These are phyloP conservation scores for Pycnomerus fuliginosus DNA, from an alignment of 2,888 invertebrate genomes.

Conservation along the genomic window DNA sequence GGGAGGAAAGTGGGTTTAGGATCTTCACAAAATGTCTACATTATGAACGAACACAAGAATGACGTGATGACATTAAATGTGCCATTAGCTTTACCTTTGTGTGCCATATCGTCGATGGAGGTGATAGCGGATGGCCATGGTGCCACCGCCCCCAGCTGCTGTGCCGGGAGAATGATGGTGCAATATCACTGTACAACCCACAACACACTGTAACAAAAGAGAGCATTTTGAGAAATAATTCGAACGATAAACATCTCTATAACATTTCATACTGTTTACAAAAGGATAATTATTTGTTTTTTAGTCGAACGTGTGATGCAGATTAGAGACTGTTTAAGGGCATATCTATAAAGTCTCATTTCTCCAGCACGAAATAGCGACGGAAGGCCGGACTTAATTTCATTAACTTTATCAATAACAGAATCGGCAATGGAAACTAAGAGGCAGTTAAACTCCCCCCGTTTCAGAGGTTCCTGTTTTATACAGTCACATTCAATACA, in stretches of 20 bases:
- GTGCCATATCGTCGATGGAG: constrained; percentile 80
- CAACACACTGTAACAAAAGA: constrained; percentile 25
- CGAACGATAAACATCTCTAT: too few relatives aligned
- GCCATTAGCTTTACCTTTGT: constrained; percentile 72
- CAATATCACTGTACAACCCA: constrained; percentile 22
- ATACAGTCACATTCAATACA: constrained; percentile 21
- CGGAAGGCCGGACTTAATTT: constrained; percentile 38
- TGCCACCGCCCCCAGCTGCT: constrained; percentile 74
- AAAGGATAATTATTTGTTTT: too few relatives aligned
- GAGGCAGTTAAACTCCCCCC: constrained; percentile 36
- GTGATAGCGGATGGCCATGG: constrained; percentile 80
- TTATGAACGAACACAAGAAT: too few relatives aligned
- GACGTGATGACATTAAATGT: too few relatives aligned
- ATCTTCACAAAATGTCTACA: too few relatives aligned
- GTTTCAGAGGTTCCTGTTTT: constrained; percentile 10
- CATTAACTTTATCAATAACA: constrained; percentile 43
- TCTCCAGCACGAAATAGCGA: too few relatives aligned
- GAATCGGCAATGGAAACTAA: constrained; percentile 34
- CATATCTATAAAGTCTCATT: too few relatives aligned
- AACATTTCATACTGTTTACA: too few relatives aligned
- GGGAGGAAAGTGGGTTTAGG: too few relatives aligned
- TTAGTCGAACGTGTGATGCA: too few relatives aligned
- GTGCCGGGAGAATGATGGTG: constrained; percentile 73
- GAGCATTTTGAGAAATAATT: too few relatives aligned
- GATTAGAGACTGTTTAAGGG: too few relatives aligned